Percentiles rank a stretch among this genome's conserved stretches.
Conservation (phyloP, 2,113 vertebrate species). For the Sialia sialis region DNA sequence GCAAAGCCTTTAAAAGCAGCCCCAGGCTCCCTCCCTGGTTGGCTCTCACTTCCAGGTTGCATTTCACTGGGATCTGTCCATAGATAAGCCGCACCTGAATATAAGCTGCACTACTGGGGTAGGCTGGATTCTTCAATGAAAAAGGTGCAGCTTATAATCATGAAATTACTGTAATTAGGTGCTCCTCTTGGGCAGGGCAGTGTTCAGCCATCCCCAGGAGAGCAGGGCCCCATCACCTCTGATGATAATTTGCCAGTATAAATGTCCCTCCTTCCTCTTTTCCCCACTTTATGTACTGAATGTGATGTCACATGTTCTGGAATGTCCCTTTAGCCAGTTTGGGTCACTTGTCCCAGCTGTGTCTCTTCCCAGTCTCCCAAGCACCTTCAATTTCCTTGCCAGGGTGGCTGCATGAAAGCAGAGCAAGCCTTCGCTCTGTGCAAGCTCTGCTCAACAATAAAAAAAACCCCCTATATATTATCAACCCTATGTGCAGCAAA, state of each 20-base stretch:
- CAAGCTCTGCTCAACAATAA: neutral
- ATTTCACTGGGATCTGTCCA: no score
- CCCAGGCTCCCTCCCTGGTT: no score
- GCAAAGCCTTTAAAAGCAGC: no score
- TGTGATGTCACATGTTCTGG: neutral
- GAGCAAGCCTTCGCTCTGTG: neutral
- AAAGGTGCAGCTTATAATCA: no score
- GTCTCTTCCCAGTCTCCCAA: neutral
- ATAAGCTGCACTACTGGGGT: no score
- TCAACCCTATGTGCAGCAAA: neutral
- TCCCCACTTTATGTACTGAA: neutral
- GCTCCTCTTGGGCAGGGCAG: neutral
- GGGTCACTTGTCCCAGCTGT: neutral
- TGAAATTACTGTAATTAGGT: no score
- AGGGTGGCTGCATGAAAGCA: neutral
- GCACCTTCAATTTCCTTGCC: rapidly evolving
- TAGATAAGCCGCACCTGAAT: no score
- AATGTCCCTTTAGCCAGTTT: neutral
- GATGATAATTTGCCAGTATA: neutral
- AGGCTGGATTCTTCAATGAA: no score
- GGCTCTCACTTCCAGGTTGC: no score
- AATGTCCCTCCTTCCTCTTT: neutral
- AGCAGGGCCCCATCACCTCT: neutral
- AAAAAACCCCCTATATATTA: rapidly evolving
- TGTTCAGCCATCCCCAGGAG: neutral